A percentile compares a stretch with the other conserved stretches of the same genome.
Conservation (phyloP, 2,113 vertebrate species). For the Halcyon malimbica region DNA sequence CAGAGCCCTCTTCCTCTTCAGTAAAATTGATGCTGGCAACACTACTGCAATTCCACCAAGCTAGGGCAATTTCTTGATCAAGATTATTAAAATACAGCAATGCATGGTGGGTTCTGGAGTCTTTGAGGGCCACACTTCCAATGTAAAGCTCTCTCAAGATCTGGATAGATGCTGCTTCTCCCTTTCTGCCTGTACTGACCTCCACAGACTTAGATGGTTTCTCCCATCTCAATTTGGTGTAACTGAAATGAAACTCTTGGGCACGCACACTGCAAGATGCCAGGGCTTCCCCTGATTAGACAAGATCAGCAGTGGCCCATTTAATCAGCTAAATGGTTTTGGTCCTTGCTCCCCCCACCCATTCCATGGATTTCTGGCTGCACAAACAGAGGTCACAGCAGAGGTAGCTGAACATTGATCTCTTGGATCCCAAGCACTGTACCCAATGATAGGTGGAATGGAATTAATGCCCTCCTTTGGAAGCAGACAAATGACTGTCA, state of each 20-base stretch:
- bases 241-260: not conserved
- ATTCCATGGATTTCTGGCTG: not conserved
- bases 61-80: not conserved
- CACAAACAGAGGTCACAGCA: not conserved
- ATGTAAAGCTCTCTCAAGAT: not conserved
- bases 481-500: not conserved
- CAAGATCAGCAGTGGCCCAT: not conserved
- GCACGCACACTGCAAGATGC: not conserved
- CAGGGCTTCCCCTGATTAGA: not conserved
- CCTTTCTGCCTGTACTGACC: not conserved
- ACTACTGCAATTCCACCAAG: constrained; percentile 46
- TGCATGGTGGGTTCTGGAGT: constrained; percentile 65
- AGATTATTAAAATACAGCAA: constrained; percentile 19
- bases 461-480: not conserved
- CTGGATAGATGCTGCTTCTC: not conserved
- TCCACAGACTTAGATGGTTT: constrained; percentile 21
- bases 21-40: not conserved
- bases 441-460: not conserved
- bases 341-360: not conserved
- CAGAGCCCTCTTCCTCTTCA: constrained; percentile 6
- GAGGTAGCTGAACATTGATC: not conserved
- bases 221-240: not conserved
- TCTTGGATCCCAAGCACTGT: not conserved
- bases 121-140: not conserved
- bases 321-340: not conserved